Evolutionary conservation across 2,113 vertebrate species (phyloP), one percentile per base, ranked within the genome.

Genomic region (Acrocephalus kingi): DNA sequence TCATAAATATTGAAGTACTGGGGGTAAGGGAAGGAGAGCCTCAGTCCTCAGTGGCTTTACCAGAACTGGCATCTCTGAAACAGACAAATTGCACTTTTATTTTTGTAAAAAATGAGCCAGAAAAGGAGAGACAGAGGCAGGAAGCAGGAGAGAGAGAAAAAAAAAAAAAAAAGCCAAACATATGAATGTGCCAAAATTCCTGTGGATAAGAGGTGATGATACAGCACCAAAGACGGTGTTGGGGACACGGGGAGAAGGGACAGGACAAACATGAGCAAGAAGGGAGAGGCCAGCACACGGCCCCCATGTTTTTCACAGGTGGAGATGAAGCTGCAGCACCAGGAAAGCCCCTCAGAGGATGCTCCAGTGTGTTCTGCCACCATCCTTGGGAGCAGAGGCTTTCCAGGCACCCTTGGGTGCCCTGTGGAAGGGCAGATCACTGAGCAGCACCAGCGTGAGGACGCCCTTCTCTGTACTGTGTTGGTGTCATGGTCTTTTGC

Each of bases 1-100:
- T 62, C 45, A 39, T 56, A 33, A 67, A 66, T 55, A 17, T 67
- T 81, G 79, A 95, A 93, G 51, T 43, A 30, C 6, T 4, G 56
- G 68, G 66, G 52, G 31, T 41, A 46, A 78, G 31, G 76, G 83
- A 89, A 56, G 61, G 52, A 84, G 54, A 95, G 31, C 58, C 71
- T 33, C 62, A 73, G 63, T 67, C 71, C 73, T 64, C 24, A 3
- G 20, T 83, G 82, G 72, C 92, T 96, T 86, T 85, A 52, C 72
- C 79, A 41, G 76, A 88, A 61, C 66, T 3, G 13, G 62, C 88
- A 89, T 87, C 91, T 93, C 91, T 51, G 33, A 89, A 71, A 82
- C 48, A 45, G 81, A 87, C 27, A 54, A 83, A 87, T 73, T 87
- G 84, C 89, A 97, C 94, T 89, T 92, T 77, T 45, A 8, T 39